phyloP scores from a whole-genome alignment of 2,888 invertebrate species.

The Zygogramma bicolorata region DNA sequence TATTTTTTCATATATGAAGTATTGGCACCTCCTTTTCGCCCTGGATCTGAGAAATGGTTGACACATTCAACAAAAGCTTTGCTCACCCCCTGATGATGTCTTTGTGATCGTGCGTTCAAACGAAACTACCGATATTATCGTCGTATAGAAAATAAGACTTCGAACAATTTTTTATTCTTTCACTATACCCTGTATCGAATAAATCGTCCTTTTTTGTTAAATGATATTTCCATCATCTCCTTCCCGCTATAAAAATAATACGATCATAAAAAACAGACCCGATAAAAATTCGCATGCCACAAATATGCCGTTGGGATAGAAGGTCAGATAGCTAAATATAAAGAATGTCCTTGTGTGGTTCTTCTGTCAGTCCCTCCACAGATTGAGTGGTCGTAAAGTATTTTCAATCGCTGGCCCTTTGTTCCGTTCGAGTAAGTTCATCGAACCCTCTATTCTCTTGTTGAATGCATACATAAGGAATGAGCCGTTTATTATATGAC shows the following conservation, averaged over 20 bases:
- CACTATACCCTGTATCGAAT: not conserved
- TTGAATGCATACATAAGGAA: not conserved
- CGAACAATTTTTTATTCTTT: too few species aligned
- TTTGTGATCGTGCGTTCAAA: too few species aligned
- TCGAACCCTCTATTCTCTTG: not conserved
- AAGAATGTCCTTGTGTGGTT: not conserved
- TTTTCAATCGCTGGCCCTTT: not conserved
- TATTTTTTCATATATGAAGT: too few species aligned
- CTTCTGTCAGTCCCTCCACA: not conserved
- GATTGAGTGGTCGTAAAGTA: conserved; percentile 10
- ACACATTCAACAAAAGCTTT: too few species aligned
- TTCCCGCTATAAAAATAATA: not conserved
- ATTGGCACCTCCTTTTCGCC: too few species aligned
- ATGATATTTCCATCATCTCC: not conserved
- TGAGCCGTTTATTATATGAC: not conserved
- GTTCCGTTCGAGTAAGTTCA: not conserved
- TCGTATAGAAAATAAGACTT: too few species aligned
- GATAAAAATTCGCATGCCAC: conserved; percentile 6
- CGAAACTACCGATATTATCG: too few species aligned
- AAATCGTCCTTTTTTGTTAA: not conserved
- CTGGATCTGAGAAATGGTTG: too few species aligned
- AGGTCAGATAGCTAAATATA: not conserved
- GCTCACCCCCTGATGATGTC: too few species aligned
- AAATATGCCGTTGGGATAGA: not conserved
- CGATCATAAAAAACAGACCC: conserved; percentile 2